Evolutionary conservation across 2,888 invertebrate genomes (phyloP), one percentile per base, ranked within the genome.

Genomic region (Callyntrura sp.): DNA sequence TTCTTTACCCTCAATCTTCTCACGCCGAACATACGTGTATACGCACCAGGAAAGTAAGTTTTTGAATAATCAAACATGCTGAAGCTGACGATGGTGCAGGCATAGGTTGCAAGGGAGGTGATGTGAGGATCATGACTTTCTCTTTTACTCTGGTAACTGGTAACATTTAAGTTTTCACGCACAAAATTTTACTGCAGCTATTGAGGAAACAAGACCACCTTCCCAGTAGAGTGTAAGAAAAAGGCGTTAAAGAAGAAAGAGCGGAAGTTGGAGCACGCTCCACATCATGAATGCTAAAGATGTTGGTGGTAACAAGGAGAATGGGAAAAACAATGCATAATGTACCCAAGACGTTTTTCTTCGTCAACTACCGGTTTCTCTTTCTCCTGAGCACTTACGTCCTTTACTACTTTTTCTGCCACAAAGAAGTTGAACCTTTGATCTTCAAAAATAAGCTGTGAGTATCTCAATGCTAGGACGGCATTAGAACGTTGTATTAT

Each of bases 21-120:
- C 84, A 84, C 45, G 84, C 84, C 25, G 55, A 76, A 88, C 88
- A 84, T 88, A 84, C 88, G 88, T 88, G 88, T 84, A 88, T 78
- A 84, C 70, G 78, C 78, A 83, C 78, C 84, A 84, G 78, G 78
- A 48, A 84, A 88, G 88, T 88, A 88, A n/a, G n/a, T n/a, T n/a
- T n/a, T n/a, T n/a, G n/a, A n/a, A n/a, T n/a, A n/a, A n/a, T n/a
- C n/a, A n/a, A 82, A 88, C 83, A 17, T 88, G 76, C 78, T 51
- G 48, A 65, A 65, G n/a, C n/a, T n/a, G 88, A 88, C 84, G 78
- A 88, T 73, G 43, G 55, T 43, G 35, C 20, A 11, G 17, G 9
- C 17, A 23, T 79, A 11, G 55, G 23, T 62, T 17, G 62, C 57
- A 55, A n/a, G 45, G 12, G 73, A 20, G 45, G 11, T 73, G 73